These are phyloP conservation scores for Macrobrachium nipponense DNA, from an alignment of 1,140 invertebrate species.

Conservation along the genomic window DNA sequence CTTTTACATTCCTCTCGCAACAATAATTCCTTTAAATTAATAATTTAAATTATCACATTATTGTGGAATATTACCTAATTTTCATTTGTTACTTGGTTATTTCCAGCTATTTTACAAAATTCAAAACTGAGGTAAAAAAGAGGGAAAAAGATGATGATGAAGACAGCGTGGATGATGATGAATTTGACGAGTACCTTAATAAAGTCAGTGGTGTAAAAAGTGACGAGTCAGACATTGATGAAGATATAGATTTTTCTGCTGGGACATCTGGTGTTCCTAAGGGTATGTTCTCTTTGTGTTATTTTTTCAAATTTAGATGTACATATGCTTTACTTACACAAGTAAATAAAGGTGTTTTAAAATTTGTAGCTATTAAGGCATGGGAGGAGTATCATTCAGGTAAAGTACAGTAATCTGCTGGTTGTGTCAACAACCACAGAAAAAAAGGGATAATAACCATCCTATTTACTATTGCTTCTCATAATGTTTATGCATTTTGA, in stretches of 20 bases:
- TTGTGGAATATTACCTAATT: background rate
- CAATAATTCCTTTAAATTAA: background rate
- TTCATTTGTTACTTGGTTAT: background rate
- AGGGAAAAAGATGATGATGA: constrained; percentile 31
- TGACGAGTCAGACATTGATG: constrained; percentile 61
- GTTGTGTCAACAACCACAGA: no score
- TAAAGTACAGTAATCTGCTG: no score
- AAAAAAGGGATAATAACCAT: no score
- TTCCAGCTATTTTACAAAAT: constrained; percentile 33
- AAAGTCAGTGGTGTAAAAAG: constrained; percentile 72
- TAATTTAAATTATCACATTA: no score
- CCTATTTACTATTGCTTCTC: no score
- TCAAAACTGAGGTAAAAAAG: constrained; percentile 5
- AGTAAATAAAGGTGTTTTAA: background rate
- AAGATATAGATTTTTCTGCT: constrained; percentile 35
- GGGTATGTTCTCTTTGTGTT: background rate
- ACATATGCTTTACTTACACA: background rate
- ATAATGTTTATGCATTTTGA: no score
- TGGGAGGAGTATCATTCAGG: no score
- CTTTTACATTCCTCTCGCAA: background rate
- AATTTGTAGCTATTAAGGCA: no score
- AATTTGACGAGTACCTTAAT: constrained; percentile 70
- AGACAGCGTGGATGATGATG: constrained; percentile 66
- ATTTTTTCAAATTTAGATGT: background rate
- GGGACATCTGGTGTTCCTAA: background rate